Evolutionary conservation across 1,140 invertebrate genomes (phyloP), one percentile per base, ranked within the genome.

Genomic region (Pachypsylla venusta): DNA sequence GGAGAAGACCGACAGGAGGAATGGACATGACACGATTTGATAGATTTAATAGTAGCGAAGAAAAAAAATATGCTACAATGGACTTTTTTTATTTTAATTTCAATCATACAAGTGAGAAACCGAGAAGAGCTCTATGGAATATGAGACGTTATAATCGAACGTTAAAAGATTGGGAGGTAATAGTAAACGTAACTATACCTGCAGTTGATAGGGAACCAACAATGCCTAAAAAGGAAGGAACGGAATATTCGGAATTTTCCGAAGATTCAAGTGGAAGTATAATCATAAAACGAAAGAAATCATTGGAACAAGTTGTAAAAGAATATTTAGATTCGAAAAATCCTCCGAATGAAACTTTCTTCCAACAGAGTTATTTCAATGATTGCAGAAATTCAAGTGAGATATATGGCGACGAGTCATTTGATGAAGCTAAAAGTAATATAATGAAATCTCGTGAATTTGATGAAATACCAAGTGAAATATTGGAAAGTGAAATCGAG

Each of bases 21-120:
- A 5, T 5, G 42, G 42, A 4, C 22, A 5, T 48, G 42, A 48
- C 22, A 48, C 42, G 42, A 4, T 4, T 22, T 7, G 42, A 48
- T n/a, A 48, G 42, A 48, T 48, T 48, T n/a, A 48, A 48, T 48
- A 48, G 42, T 48, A 48, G 42, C 22, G 42, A 48, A 48, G 42
- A 48, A n/a, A 5, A 5, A n/a, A 48, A 48, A 19, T 48, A 48
- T 48, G 22, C 16, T 7, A 48, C 42, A 4, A 48, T 5, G n/a
- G n/a, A 48, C 42, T 48, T n/a, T n/a, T 48, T 48, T 48, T 3
- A 48, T 5, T 48, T 48, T 48, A 22, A 48, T 48, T 48, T 48
- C 22, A 48, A 48, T 19, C 4, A 3, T 19, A 48, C 42, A 4
- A 48, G 42, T 48, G 42, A 48, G n/a, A 19, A 5, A 48, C 42